Evolutionary conservation across 1,140 invertebrate genomes (phyloP), one percentile per base, ranked within the genome.

Genomic region (Stegodyphus mimosarum): DNA sequence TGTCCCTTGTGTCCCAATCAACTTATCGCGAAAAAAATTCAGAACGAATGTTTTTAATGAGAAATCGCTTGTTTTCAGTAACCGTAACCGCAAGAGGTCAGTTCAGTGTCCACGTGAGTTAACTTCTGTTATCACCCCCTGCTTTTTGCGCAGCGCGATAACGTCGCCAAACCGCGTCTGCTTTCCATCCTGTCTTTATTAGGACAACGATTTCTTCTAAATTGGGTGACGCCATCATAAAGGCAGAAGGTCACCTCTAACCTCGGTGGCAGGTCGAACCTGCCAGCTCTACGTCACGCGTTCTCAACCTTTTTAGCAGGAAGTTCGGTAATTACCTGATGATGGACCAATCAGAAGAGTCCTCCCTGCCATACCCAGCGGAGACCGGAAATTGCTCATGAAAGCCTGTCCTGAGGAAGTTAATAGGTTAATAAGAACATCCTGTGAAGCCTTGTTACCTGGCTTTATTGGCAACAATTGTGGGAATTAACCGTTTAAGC

Each of bases 381-480:
- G 33, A 75, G 66, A 60, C 81, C 81, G 81, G 81, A 84, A 84
- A 84, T 76, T 75, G 73, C 81, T 76, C 72, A 69, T 84, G 72
- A 76, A 76, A 55, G 55, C 53, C 79, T 71, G 15, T 49, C 79
- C 63, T 52, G 67, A 49, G 49, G 51, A 80, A 67, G 64, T 80
- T 72, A 81, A 71, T 72, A 84, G 81, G 81, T 84, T 84, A 84
- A 84, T 84, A 73, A 84, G 81, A 76, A 18, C 81, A 84, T 84
- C 81, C 81, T 84, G 81, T 76, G 10, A 63, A 18, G 51, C 50
- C 53, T 53, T 64, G 81, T 69, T 84, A 84, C 81, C 81, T 84
- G 80, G 55, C 9, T 55, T 83, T 83, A 83, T 83, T 83, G 80
- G 81, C 81, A 73, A 76, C 81, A 84, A 84, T 84, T 84, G 81